phyloP scores from a whole-genome alignment of 1,140 invertebrate species.

The Drosophila melanogaster region Release_6_plus_ISO1_MT NT_037436.4:20673001-20673500 shows the following conservation, averaged over 20 bases:
- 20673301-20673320: conserved; percentile 33
- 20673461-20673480: conserved; percentile 70
- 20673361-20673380: conserved; percentile 72
- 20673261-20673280: conserved; percentile 45
- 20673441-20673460: conserved; percentile 71
- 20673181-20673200: conserved; percentile 58
- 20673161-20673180: conserved; percentile 73
- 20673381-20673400: conserved; percentile 69
- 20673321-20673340: conserved; percentile 50
- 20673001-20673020: conserved; percentile 61
- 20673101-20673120: conserved; percentile 68
- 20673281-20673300: conserved; percentile 9
- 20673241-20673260: conserved; percentile 3
- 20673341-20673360: conserved; percentile 52
- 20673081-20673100: conserved; percentile 69
- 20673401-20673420: conserved; percentile 48
- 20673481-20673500: conserved; percentile 63
- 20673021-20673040: conserved; percentile 66
- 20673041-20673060: conserved; percentile 58
- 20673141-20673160: conserved; percentile 53
- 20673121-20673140: conserved; percentile 16
- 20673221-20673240: conserved; percentile 42
- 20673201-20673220: conserved; percentile 71
- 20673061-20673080: conserved; percentile 75
- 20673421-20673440: conserved; percentile 57